Percentiles rank a stretch among this genome's conserved stretches.
Evolutionary conservation across 2,888 invertebrate genomes (phyloP).

Genomic region (Coenonympha arcania): DNA sequence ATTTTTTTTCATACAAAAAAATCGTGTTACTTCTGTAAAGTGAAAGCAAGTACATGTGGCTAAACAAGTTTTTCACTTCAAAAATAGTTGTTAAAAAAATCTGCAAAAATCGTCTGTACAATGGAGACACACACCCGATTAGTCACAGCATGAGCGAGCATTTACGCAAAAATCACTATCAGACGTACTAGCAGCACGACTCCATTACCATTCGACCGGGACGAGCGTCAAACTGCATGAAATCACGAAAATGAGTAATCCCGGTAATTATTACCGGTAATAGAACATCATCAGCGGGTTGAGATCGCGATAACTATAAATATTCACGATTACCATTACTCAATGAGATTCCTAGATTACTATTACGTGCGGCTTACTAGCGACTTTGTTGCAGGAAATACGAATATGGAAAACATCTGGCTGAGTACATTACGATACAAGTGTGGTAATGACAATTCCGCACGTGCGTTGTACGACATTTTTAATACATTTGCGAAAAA

Average conservation of each 20-base stretch:
- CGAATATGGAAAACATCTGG: constrained; percentile 16
- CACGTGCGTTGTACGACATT: no score
- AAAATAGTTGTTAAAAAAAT: neutral
- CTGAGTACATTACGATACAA: neutral
- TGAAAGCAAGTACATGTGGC: no score
- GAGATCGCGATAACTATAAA: constrained; percentile 22
- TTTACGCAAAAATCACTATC: constrained; percentile 55
- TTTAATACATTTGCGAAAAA: no score
- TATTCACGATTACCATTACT: constrained; percentile 25
- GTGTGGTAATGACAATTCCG: neutral
- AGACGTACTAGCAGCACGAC: constrained; percentile 55
- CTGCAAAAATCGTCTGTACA: neutral
- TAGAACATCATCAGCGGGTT: constrained; percentile 26
- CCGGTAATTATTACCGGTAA: constrained; percentile 24
- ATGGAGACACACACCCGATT: constrained; percentile 50
- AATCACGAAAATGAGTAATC: constrained; percentile 54
- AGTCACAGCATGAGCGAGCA: constrained; percentile 57
- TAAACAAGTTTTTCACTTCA: neutral
- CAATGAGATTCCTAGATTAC: constrained; percentile 24
- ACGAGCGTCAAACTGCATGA: constrained; percentile 48
- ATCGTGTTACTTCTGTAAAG: no score
- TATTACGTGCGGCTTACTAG: constrained; percentile 9
- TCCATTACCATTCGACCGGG: constrained; percentile 50
- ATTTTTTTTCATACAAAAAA: no score
- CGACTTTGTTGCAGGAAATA: constrained; percentile 16